Conservation (phyloP, 2,888 invertebrate genomes). For the Halictus quadricinctus region DNA sequence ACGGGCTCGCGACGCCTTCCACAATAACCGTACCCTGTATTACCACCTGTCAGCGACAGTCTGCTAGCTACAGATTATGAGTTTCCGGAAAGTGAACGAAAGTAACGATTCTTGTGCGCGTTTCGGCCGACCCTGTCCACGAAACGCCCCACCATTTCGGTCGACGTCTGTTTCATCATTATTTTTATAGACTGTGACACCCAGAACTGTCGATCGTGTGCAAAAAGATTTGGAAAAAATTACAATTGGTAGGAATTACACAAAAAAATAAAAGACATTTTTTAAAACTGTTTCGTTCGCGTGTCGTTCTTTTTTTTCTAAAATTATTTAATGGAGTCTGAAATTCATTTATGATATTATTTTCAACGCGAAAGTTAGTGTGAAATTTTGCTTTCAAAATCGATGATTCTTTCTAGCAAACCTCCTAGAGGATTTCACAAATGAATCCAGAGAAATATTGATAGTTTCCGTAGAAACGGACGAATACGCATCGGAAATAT, state of each 20-base stretch:
- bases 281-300: background rate
- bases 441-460: constrained; percentile 29
- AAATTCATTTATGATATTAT: background rate
- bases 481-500: constrained; percentile 36
- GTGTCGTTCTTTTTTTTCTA: background rate
- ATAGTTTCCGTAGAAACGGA: constrained; percentile 28
- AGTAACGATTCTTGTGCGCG: constrained; percentile 30
- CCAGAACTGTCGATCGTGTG: background rate
- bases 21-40: constrained; percentile 53
- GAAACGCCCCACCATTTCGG: background rate
- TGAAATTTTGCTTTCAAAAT: background rate
- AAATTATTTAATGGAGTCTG: background rate
- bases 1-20: constrained; percentile 63
- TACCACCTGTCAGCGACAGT: constrained; percentile 51
- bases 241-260: too few species aligned
- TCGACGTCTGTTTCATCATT: background rate
- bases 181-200: background rate
- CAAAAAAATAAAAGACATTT: background rate
- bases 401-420: background rate
- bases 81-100: constrained; percentile 36
- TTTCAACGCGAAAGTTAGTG: background rate
- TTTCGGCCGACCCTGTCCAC: background rate
- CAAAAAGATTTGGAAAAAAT: background rate
- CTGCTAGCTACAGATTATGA: constrained; percentile 41
- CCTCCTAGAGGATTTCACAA: background rate